Evolutionary conservation across 2,888 invertebrate species (phyloP).

Genomic region (Lepas anatifera): DNA sequence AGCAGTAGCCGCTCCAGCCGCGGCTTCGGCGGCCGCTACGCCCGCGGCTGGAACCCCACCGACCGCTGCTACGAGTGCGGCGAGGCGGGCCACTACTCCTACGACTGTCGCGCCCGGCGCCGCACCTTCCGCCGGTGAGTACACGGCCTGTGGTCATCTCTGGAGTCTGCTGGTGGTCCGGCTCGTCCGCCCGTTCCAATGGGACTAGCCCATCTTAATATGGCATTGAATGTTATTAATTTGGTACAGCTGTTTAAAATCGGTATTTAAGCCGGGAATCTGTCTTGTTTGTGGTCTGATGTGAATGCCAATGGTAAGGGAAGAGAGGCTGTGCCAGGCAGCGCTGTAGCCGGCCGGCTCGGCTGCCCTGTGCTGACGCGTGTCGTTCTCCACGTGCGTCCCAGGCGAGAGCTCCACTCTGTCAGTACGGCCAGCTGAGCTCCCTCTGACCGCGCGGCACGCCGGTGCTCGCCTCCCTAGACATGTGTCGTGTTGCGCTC

Average conservation of each 20-base stretch:
- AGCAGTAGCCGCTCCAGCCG: conserved; percentile 32
- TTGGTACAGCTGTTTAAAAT: no score
- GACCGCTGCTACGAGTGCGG: conserved; percentile 92
- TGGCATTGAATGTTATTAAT: no score
- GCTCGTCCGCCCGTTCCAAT: not conserved
- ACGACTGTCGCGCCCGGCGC: conserved; percentile 50
- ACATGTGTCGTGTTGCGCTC: no score
- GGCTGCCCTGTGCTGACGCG: not conserved
- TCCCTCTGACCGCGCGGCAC: not conserved
- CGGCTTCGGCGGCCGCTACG: conserved; percentile 31
- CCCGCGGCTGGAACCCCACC: conserved; percentile 60
- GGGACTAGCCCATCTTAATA: not conserved
- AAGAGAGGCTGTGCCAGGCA: not conserved
- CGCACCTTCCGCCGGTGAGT: not conserved
- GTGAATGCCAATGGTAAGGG: not conserved
- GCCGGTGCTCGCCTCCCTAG: no score
- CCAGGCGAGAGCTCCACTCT: not conserved
- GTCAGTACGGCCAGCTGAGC: not conserved
- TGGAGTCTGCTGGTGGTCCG: not conserved
- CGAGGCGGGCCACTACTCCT: conserved; percentile 82
- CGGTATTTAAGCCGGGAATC: no score
- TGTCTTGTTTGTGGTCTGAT: not conserved
- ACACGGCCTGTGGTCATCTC: not conserved
- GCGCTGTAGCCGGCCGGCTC: not conserved
- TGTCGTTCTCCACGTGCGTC: not conserved